These are phyloP conservation scores for Ectemnius cavifrons DNA, from an alignment of 2,888 invertebrate species.

Conservation along the genomic window DNA sequence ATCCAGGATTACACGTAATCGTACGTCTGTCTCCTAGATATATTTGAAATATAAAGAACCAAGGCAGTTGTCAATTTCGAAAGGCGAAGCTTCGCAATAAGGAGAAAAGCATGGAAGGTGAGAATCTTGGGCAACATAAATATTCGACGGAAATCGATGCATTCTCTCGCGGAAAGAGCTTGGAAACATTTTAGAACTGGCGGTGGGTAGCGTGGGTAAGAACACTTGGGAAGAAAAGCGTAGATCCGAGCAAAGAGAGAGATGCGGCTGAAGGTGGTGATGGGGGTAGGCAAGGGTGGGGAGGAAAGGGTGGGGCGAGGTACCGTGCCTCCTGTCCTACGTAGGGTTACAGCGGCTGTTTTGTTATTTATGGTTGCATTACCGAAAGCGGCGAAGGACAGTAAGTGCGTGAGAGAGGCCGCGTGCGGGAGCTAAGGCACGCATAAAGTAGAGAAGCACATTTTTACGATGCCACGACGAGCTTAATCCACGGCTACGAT, in stretches of 20 bases:
- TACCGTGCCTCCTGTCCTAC: conserved; percentile 29
- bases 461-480: conserved; percentile 58
- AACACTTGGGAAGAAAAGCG: conserved; percentile 39
- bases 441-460: conserved; percentile 60
- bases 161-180: too few species aligned
- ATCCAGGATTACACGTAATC: too few species aligned
- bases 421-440: conserved; percentile 58
- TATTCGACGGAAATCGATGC: too few species aligned
- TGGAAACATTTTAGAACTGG: conserved; percentile 14
- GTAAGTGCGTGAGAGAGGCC: conserved; percentile 63
- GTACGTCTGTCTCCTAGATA: too few species aligned
- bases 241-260: conserved; percentile 24
- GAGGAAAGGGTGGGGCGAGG: conserved; percentile 18
- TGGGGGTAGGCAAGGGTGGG: conserved; percentile 9
- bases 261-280: conserved; percentile 22
- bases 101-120: too few species aligned
- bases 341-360: conserved; percentile 49
- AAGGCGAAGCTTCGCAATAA: too few species aligned
- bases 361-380: conserved; percentile 68
- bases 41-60: too few species aligned
- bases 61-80: too few species aligned
- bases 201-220: conserved; percentile 35
- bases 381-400: conserved; percentile 59
- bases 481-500: conserved; percentile 57
- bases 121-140: too few species aligned